Conservation (phyloP, 1,140 invertebrate genomes). For the Ceratosolen fusciceps region DNA sequence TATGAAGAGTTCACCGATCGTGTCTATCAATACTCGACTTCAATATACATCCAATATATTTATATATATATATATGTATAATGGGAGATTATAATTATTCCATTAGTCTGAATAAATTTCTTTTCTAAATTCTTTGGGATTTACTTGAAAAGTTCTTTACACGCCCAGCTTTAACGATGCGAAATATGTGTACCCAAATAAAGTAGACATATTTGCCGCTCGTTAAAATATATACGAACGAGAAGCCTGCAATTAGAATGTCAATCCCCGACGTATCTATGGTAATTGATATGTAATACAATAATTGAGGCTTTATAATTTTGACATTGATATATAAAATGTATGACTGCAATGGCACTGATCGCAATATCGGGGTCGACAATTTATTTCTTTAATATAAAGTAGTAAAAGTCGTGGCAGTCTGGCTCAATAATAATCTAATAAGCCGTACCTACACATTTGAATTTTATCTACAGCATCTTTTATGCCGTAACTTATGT, state of each 20-base stretch:
- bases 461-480: too few species aligned
- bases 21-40: neutral
- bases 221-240: neutral
- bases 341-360: neutral
- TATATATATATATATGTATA: neutral
- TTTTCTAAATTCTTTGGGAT: neutral
- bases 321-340: neutral
- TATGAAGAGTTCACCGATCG: neutral
- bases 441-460: too few species aligned
- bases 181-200: neutral
- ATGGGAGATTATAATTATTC: neutral
- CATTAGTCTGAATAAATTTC: neutral
- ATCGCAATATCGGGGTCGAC: neutral
- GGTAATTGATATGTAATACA: neutral
- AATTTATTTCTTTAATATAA: neutral
- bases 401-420: neutral
- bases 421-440: too few species aligned
- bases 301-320: neutral
- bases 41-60: neutral
- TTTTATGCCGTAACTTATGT: too few species aligned
- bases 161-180: neutral
- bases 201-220: neutral
- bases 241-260: neutral
- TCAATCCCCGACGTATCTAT: neutral
- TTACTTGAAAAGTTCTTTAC: neutral